phyloP scores from a whole-genome alignment of 2,888 invertebrate genomes.

The Apomyelois bistriatella region DNA sequence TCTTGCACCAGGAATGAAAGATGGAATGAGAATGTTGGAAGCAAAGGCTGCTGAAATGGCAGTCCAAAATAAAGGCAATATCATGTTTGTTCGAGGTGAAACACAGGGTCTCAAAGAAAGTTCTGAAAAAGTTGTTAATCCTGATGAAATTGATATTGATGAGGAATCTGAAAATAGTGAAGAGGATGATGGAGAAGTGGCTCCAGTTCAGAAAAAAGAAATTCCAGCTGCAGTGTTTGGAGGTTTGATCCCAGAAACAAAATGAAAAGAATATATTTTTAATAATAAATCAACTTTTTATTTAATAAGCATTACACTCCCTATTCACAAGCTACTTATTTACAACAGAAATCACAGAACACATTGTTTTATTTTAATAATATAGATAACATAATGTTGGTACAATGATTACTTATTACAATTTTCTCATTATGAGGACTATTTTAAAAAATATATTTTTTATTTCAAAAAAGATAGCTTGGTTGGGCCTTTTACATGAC shows the following conservation, averaged over 20 bases:
- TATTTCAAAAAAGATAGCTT: no score
- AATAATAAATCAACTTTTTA: constrained; percentile 53
- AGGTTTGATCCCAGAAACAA: constrained; percentile 75
- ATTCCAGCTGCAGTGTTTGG: constrained; percentile 97
- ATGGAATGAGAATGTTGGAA: constrained; percentile 94
- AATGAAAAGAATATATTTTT: constrained; percentile 26
- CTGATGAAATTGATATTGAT: constrained; percentile 93
- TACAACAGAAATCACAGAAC: constrained; percentile 67
- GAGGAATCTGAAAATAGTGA: constrained; percentile 84
- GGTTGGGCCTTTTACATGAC: no score
- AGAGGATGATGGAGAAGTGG: constrained; percentile 80
- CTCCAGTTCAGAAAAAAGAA: constrained; percentile 90
- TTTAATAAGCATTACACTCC: constrained; percentile 41
- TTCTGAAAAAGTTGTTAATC: constrained; percentile 87
- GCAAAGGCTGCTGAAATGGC: constrained; percentile 89
- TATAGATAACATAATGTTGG: constrained; percentile 11
- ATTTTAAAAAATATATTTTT: no score
- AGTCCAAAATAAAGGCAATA: constrained; percentile 79
- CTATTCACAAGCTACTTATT: constrained; percentile 52
- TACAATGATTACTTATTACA: background rate
- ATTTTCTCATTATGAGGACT: no score
- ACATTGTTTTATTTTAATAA: constrained; percentile 17
- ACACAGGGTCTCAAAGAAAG: constrained; percentile 86
- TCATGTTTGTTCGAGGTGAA: constrained; percentile 93
- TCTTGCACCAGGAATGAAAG: constrained; percentile 87